Conservation (phyloP, 1,140 invertebrate species). For the Chlorops oryzae region DNA sequence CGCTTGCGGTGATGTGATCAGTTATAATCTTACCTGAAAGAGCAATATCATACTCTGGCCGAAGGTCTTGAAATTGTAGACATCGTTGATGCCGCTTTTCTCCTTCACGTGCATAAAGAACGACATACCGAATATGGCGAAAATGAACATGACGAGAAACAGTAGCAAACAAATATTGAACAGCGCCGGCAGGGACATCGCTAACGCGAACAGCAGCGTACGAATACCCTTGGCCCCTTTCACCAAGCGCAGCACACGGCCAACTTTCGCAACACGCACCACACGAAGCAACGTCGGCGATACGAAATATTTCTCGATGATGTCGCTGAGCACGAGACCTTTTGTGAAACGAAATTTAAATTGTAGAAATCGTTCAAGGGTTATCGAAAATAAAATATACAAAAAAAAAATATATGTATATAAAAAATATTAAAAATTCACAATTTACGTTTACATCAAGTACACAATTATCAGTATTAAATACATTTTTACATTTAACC, state of each 20-base stretch:
- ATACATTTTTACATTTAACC: too few relatives aligned
- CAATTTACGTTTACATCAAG: too few relatives aligned
- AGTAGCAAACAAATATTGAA: slow-evolving; percentile 98
- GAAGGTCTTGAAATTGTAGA: slow-evolving; percentile 99
- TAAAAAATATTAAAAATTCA: too few relatives aligned
- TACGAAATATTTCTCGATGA: slow-evolving; percentile 96
- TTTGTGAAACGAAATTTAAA: too few relatives aligned
- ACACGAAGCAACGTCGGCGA: slow-evolving; percentile 95
- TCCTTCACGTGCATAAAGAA: slow-evolving; percentile 98
- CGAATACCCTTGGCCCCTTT: slow-evolving; percentile 97
- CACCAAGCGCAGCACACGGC: slow-evolving; percentile 90
- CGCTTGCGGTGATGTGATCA: neutral
- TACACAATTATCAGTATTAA: too few relatives aligned
- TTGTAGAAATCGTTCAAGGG: too few relatives aligned
- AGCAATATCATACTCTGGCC: slow-evolving; percentile 95
- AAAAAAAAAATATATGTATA: too few relatives aligned
- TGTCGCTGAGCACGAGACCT: slow-evolving; percentile 92
- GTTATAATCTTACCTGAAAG: slow-evolving; percentile 69
- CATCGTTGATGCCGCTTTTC: slow-evolving; percentile 88
- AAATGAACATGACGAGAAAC: slow-evolving; percentile 98
- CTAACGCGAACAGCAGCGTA: slow-evolving; percentile 92
- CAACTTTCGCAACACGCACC: slow-evolving; percentile 95
- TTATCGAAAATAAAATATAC: too few relatives aligned
- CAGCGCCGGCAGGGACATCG: slow-evolving; percentile 94
- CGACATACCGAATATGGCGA: slow-evolving; percentile 98